phyloP scores from a whole-genome alignment of 2,113 vertebrate genomes.

The Larimichthys polyactis region DNA sequence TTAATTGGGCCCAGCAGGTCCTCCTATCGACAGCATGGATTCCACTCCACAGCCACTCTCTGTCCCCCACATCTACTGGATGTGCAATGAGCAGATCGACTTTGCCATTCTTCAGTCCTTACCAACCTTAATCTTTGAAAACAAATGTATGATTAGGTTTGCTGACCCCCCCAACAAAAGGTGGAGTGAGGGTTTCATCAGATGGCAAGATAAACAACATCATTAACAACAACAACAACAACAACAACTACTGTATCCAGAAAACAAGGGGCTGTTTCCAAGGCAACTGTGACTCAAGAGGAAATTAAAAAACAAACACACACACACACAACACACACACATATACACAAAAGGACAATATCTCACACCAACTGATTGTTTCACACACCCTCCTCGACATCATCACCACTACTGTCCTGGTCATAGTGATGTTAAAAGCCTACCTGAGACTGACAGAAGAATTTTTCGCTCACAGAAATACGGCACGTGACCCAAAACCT shows the following conservation, averaged over 20 bases:
- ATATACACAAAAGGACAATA: constrained; percentile 16
- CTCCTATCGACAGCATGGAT: constrained; percentile 37
- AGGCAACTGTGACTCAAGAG: constrained; percentile 86
- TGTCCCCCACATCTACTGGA: constrained; percentile 1
- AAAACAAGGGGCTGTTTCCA: constrained; percentile 74
- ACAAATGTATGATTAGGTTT: constrained; percentile 83
- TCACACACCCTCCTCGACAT: constrained; percentile 59
- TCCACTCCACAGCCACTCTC: background rate
- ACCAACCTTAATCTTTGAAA: constrained; percentile 80
- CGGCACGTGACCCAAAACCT: constrained; percentile 21
- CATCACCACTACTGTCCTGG: constrained; percentile 38
- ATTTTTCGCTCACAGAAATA: constrained; percentile 25
- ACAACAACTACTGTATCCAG: constrained; percentile 51
- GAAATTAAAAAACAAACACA: constrained; percentile 8
- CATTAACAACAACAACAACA: constrained; percentile 28
- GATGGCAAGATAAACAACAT: constrained; percentile 69
- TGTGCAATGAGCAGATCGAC: constrained; percentile 55
- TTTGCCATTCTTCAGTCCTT: constrained; percentile 61
- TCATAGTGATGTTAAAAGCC: constrained; percentile 71
- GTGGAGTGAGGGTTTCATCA: constrained; percentile 30
- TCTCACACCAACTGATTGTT: constrained; percentile 76
- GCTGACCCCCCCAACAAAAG: constrained; percentile 41
- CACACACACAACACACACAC: too few species aligned
- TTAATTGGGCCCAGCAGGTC: constrained; percentile 49
- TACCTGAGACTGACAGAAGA: constrained; percentile 82